Conservation (phyloP, 2,113 vertebrate species). For the Gambusia affinis region DNA sequence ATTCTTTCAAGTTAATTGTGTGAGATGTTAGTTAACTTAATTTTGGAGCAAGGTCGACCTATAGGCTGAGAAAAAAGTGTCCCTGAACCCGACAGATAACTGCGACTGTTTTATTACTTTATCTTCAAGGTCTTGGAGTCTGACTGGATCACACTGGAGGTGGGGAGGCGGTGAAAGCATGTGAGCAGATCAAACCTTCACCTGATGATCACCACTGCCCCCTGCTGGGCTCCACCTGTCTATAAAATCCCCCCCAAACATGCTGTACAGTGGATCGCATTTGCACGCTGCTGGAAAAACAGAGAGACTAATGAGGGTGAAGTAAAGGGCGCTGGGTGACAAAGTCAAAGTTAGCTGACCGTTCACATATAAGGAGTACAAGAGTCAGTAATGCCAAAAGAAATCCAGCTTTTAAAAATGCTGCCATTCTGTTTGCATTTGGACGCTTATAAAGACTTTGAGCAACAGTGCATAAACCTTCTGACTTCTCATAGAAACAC, state of each 20-base stretch:
- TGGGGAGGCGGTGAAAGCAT: slow-evolving; percentile 4
- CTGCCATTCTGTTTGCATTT: neutral
- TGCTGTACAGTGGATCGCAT: neutral
- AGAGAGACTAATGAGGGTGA: slow-evolving; percentile 25
- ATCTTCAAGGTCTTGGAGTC: slow-evolving; percentile 24
- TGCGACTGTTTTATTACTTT: slow-evolving; percentile 17
- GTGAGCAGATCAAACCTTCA: slow-evolving; percentile 18
- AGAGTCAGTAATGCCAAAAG: neutral
- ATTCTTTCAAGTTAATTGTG: neutral
- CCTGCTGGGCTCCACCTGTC: slow-evolving; percentile 67
- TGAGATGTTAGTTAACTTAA: neutral
- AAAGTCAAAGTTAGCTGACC: slow-evolving; percentile 6
- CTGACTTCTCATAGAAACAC: slow-evolving; percentile 21
- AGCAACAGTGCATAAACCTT: neutral
- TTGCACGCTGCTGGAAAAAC: slow-evolving; percentile 1
- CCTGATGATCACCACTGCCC: slow-evolving; percentile 74
- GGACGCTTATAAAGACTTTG: neutral
- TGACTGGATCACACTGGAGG: slow-evolving; percentile 4
- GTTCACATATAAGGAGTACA: slow-evolving; percentile 21
- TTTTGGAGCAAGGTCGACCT: neutral
- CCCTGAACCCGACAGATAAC: slow-evolving; percentile 1
- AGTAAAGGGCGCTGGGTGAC: slow-evolving; percentile 21
- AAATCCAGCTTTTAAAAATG: slow-evolving; percentile 9
- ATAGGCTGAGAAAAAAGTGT: slow-evolving; percentile 3
- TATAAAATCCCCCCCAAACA: neutral